Conservation (phyloP, 2,113 vertebrate genomes). For the Platichthys stellatus region DNA sequence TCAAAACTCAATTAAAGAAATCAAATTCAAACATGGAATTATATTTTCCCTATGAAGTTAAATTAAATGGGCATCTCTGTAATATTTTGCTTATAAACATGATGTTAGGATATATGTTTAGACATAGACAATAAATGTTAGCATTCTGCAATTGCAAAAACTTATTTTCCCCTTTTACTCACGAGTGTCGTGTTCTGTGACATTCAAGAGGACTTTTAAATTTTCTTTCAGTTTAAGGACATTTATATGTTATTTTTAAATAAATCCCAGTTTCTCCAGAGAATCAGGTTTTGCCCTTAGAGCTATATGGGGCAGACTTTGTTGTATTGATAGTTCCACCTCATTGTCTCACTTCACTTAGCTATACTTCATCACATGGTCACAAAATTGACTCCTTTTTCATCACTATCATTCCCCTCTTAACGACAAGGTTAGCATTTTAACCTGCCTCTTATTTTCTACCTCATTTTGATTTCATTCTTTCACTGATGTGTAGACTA, state of each 20-base stretch:
- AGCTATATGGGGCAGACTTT: neutral
- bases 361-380: neutral
- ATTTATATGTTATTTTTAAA: slow-evolving; percentile 9
- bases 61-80: too few relatives aligned
- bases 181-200: neutral
- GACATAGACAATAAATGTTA: neutral
- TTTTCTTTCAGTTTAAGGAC: neutral
- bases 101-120: neutral
- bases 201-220: neutral
- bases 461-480: slow-evolving; percentile 35
- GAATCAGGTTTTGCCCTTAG: neutral
- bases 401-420: neutral
- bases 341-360: slow-evolving; percentile 16
- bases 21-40: neutral
- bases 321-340: neutral
- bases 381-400: too few relatives aligned
- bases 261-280: slow-evolving; percentile 1
- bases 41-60: neutral
- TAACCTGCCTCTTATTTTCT: slow-evolving; percentile 46
- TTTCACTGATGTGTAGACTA: slow-evolving; percentile 28
- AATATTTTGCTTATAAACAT: neutral
- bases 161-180: neutral
- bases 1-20: neutral
- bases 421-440: slow-evolving; percentile 90
- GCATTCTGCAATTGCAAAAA: neutral